A percentile compares a stretch with the other conserved stretches of the same genome.
phyloP scores from a whole-genome alignment of 2,888 invertebrate species.

The Agriopis leucophaearia region DNA sequence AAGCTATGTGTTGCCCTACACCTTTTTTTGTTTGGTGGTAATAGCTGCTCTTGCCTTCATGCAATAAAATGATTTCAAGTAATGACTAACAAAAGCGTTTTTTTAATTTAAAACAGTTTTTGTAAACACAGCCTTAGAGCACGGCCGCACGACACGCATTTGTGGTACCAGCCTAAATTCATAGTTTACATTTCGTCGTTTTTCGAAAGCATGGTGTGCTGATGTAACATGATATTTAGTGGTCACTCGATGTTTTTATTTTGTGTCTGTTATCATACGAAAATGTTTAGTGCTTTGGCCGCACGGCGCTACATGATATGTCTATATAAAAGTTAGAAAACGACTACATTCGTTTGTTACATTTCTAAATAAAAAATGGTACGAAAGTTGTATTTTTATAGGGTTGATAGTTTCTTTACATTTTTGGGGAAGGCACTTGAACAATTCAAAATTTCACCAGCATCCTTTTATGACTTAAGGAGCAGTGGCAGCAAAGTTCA shows the following conservation, averaged over 20 bases:
- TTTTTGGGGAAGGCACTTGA: too few species aligned
- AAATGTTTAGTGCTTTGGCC: slow-evolving; percentile 13
- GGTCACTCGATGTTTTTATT: slow-evolving; percentile 11
- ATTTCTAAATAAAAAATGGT: too few species aligned
- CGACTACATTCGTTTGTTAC: too few species aligned
- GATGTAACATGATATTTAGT: slow-evolving; percentile 30
- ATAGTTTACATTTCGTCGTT: slow-evolving; percentile 27
- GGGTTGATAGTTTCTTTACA: too few species aligned
- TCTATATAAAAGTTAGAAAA: background rate
- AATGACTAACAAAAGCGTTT: background rate
- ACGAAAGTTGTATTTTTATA: too few species aligned
- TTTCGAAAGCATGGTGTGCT: slow-evolving; percentile 25
- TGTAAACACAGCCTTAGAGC: slow-evolving; percentile 13
- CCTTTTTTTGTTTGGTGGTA: too few species aligned
- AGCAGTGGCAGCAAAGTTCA: too few species aligned
- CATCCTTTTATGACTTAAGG: too few species aligned
- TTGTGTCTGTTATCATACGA: slow-evolving; percentile 3
- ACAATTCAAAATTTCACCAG: too few species aligned
- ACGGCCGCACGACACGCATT: slow-evolving; percentile 11
- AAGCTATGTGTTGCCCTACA: too few species aligned
- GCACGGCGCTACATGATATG: background rate
- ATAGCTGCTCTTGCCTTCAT: too few species aligned
- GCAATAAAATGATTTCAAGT: background rate
- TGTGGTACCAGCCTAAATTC: slow-evolving; percentile 23
- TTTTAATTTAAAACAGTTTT: background rate